These are phyloP conservation scores for Ia io DNA, from an alignment of 2,113 vertebrate genomes.

Conservation along the genomic window DNA sequence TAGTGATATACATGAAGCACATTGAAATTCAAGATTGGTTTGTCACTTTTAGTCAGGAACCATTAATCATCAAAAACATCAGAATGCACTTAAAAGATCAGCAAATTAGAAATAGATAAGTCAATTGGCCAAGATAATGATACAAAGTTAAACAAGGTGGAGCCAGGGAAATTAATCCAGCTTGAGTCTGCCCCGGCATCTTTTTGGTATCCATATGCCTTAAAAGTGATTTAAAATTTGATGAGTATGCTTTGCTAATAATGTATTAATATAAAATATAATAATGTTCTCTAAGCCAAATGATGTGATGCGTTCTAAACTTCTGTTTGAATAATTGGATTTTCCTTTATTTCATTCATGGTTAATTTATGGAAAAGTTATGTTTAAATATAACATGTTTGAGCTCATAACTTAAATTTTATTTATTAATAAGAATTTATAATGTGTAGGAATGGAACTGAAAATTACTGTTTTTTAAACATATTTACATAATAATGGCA, in stretches of 20 bases:
- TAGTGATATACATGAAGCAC: neutral
- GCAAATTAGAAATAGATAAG: neutral
- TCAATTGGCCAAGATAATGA: neutral
- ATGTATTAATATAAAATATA: neutral
- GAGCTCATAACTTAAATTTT: neutral
- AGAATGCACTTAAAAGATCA: constrained; percentile 38
- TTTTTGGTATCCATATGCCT: neutral
- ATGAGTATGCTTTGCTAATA: neutral
- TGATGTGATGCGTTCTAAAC: neutral
- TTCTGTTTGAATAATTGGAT: neutral
- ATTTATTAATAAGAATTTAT: neutral
- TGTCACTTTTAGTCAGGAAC: constrained; percentile 21
- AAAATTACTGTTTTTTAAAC: neutral
- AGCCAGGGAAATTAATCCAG: neutral
- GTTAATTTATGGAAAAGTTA: neutral
- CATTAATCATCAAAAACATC: constrained; percentile 41
- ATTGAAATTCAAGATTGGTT: neutral
- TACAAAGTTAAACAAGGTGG: constrained; percentile 16
- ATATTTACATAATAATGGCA: neutral
- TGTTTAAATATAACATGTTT: neutral
- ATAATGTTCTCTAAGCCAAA: neutral
- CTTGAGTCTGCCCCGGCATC: neutral
- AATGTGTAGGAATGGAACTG: neutral
- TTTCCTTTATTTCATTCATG: constrained; percentile 20
- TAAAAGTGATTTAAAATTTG: neutral